Conservation (phyloP, 2,113 vertebrate genomes). For the Sminthopsis crassicaudata region DNA sequence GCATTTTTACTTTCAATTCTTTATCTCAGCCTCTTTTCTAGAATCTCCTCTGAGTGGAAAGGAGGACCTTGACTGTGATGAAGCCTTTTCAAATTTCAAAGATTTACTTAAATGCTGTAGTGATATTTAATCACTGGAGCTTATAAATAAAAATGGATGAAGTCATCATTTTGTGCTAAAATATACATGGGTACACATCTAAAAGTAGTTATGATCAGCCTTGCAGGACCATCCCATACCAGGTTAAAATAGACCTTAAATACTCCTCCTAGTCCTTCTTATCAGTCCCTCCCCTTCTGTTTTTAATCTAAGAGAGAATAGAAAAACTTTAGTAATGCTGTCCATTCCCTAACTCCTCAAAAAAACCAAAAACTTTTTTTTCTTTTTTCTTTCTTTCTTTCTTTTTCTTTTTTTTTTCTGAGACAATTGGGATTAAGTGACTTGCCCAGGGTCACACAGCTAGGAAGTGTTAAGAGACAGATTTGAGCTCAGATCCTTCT, state of each 20-base stretch:
- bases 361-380: too few species aligned
- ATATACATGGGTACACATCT: not conserved
- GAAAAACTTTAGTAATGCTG: not conserved
- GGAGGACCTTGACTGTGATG: not conserved
- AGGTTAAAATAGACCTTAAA: not conserved
- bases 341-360: not conserved
- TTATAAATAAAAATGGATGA: slow-evolving; percentile 6
- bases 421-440: too few species aligned
- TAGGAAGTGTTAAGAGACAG: too few species aligned
- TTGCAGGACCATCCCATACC: not conserved
- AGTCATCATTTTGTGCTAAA: slow-evolving; percentile 22
- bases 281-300: not conserved
- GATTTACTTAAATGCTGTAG: slow-evolving; percentile 42
- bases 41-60: not conserved
- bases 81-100: slow-evolving; percentile 25
- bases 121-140: slow-evolving; percentile 19
- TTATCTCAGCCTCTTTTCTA: slow-evolving; percentile 36
- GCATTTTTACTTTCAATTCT: slow-evolving; percentile 6
- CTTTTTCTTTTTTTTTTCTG: too few species aligned
- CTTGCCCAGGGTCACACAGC: too few species aligned
- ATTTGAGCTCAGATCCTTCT: too few species aligned
- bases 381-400: too few species aligned
- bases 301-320: not conserved
- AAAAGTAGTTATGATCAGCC: not conserved
- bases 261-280: not conserved